Percentiles rank a stretch among this genome's conserved stretches.
Conservation (phyloP, 1,140 invertebrate genomes). For the Luehdorfia chinensis region DNA sequence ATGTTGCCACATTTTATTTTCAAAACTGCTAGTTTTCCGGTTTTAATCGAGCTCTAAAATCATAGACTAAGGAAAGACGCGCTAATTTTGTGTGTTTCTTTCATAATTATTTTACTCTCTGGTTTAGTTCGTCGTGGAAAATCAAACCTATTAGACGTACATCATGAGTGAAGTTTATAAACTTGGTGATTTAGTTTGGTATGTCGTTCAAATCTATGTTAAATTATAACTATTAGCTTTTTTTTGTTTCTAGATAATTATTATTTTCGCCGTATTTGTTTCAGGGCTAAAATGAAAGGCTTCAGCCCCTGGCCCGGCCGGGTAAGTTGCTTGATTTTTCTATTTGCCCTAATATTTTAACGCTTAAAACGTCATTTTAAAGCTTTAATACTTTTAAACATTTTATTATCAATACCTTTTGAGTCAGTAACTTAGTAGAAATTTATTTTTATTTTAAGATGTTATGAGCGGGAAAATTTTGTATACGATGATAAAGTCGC, state of each 20-base stretch:
- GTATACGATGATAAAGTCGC: slow-evolving; percentile 21
- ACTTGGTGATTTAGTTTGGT: slow-evolving; percentile 76
- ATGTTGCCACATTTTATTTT: too few relatives aligned
- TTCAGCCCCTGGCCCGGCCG: slow-evolving; percentile 95
- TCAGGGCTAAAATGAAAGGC: slow-evolving; percentile 97
- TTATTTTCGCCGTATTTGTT: slow-evolving; percentile 72
- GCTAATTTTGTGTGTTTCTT: slow-evolving; percentile 35
- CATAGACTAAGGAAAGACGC: slow-evolving; percentile 43
- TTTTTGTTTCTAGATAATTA: slow-evolving; percentile 3
- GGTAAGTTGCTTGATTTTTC: slow-evolving; percentile 81
- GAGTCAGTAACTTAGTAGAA: slow-evolving; percentile 3
- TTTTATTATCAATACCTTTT: slow-evolving; percentile 19
- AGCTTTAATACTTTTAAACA: not conserved
- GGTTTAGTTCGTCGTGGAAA: slow-evolving; percentile 69
- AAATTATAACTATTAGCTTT: slow-evolving; percentile 12
- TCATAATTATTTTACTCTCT: slow-evolving; percentile 37
- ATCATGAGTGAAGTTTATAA: slow-evolving; percentile 64
- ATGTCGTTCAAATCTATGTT: slow-evolving; percentile 44
- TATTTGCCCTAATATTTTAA: slow-evolving; percentile 29
- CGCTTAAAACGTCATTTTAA: slow-evolving; percentile 11
- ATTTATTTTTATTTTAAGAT: slow-evolving; percentile 15
- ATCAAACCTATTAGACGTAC: slow-evolving; percentile 33
- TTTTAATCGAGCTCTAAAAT: slow-evolving; percentile 6
- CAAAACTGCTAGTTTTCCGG: too few relatives aligned
- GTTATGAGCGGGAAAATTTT: slow-evolving; percentile 38